phyloP scores from a whole-genome alignment of 2,113 vertebrate genomes.

The Calyptomena viridis region DNA sequence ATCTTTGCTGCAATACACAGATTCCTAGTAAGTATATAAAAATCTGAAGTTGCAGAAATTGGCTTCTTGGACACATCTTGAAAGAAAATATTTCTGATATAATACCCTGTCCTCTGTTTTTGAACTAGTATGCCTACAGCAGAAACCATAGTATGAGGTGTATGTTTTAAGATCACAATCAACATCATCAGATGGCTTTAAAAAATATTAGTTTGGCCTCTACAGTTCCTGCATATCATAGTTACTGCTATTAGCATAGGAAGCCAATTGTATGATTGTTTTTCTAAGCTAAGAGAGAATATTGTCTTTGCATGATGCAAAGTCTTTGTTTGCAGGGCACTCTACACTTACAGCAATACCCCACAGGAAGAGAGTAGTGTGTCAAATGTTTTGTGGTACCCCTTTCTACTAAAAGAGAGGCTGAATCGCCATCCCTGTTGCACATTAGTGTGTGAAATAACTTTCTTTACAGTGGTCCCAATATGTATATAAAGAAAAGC shows the following conservation, averaged over 20 bases:
- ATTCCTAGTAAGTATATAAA: not conserved
- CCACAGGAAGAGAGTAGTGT: not conserved
- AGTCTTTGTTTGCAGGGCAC: not conserved
- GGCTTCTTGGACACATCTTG: not conserved
- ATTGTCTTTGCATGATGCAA: not conserved
- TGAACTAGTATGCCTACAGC: not conserved
- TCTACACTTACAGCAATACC: not conserved
- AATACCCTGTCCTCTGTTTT: not conserved
- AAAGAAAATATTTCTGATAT: not conserved
- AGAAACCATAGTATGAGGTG: not conserved
- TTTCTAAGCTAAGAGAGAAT: not conserved
- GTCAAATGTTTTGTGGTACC: not conserved
- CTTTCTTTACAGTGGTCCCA: not conserved
- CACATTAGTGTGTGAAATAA: not conserved
- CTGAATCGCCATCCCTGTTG: not conserved
- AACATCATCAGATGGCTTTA: not conserved
- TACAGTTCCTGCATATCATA: not conserved
- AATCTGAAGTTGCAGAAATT: not conserved
- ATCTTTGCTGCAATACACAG: not conserved
- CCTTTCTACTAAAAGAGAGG: not conserved
- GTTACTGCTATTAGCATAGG: not conserved
- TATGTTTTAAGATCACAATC: not conserved
- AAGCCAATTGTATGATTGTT: not conserved
- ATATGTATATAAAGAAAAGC: not conserved
- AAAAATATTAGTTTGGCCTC: not conserved